Base-by-base conservation (phyloP, 2,797 vertebrate species). In the Melanotaenia pygmaea region DNA sequence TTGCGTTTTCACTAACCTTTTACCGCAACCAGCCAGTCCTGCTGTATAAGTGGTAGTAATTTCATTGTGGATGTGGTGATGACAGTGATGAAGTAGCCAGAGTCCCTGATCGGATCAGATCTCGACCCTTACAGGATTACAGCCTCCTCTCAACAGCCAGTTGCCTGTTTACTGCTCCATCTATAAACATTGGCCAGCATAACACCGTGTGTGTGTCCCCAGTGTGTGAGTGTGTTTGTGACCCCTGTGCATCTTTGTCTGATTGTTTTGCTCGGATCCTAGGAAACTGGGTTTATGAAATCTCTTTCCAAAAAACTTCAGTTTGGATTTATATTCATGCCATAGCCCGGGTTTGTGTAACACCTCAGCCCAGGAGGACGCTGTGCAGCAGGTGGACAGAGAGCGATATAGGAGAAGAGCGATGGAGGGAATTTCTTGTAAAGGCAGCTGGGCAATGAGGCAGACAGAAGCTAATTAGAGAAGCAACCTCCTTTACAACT, bases 391-490 rank as follows among this genome's bases (percentile, higher is more conserved):
- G 92, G 92, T 93, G 90, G 88, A 91, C 84, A 51, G 84, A 83
- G 79, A 87, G 83, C 82, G 77, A 93, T 87, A 88, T 88, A 84
- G 89, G 76, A 69, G 77, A 68, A 89, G 88, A 87, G 74, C 76
- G 72, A 92, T 89, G 86, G 81, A 86, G 87, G 81, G 84, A 82
- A 90, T 88, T 89, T 83, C 88, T 86, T 83, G 84, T 89, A 91
- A 88, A 92, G 92, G 91, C 89, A 93, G 92, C 85, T 89, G 90
- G 90, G 90, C 93, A 94, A 94, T 94, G 94, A 94, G 92, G 91
- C 88, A 76, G 84, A 88, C 89, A 93, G 87, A 92, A 94, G 91
- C 92, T 94, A 94, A 95, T 95, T 94, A 95, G 91, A 88, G 88
- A 88, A 89, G 88, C 91, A 91, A 86, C 76, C 91, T 93, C 88